phyloP scores from a whole-genome alignment of 2,797 vertebrate species.

The Gymnoscopelus microlampas region DNA sequence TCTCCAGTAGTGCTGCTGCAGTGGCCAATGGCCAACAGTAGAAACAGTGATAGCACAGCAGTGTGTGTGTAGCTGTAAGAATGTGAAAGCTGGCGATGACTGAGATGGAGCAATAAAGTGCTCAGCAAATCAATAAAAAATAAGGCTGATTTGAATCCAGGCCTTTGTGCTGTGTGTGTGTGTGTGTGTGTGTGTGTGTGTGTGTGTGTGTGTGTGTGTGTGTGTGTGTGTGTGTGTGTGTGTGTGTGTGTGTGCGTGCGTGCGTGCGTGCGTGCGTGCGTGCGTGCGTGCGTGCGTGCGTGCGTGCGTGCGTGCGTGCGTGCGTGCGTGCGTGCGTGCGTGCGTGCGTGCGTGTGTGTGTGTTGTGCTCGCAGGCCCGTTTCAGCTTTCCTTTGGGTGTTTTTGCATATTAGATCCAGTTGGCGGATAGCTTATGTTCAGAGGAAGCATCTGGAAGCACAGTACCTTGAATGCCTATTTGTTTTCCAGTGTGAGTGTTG shows the following conservation, averaged over 20 bases:
- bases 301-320: no score
- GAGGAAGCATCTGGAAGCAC: constrained; percentile 48
- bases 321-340: no score
- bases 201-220: no score
- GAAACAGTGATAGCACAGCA: no score
- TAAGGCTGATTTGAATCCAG: constrained; percentile 36
- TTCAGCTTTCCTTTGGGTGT: constrained; percentile 43
- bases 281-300: constrained; percentile 23
- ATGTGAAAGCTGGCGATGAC: no score
- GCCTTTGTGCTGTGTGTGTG: constrained; percentile 32
- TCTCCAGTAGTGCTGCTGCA: no score
- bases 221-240: not conserved
- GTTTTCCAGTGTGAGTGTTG: constrained; percentile 30
- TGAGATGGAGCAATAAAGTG: no score
- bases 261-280: no score
- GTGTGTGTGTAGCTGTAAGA: no score
- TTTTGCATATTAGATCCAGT: constrained; percentile 52
- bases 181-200: constrained; percentile 33
- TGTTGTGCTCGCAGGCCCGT: constrained; percentile 48
- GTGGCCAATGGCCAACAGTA: no score
- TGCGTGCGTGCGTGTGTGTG: constrained; percentile 18
- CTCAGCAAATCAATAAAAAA: constrained; percentile 19
- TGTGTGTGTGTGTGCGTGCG: no score
- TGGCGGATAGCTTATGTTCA: constrained; percentile 31
- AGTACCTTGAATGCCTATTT: constrained; percentile 16